A percentile compares a stretch with the other conserved stretches of the same genome.
Evolutionary conservation across 2,797 vertebrate genomes (phyloP).

Genomic region (Pantherophis alleghaniensis): DNA sequence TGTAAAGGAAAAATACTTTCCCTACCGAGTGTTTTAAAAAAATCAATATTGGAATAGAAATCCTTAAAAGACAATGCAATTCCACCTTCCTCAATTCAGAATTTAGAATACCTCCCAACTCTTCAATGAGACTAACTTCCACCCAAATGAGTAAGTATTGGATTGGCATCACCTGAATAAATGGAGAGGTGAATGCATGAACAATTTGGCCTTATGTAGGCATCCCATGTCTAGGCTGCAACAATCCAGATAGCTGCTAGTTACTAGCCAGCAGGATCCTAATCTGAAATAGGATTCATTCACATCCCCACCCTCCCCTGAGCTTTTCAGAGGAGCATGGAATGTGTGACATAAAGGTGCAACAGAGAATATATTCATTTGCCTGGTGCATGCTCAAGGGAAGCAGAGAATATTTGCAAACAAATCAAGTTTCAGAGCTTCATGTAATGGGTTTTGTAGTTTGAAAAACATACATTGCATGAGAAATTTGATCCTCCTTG

Average conservation of each 20-base stretch:
- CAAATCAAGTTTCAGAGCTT: neutral
- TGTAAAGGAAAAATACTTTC: neutral
- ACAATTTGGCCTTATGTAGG: neutral
- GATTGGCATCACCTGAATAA: neutral
- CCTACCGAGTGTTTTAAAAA: neutral
- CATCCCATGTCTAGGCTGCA: neutral
- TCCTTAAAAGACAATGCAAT: neutral
- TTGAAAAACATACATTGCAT: neutral
- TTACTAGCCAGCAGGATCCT: neutral
- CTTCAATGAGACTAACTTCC: neutral
- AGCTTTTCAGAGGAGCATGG: neutral
- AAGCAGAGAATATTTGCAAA: neutral
- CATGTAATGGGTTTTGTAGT: neutral
- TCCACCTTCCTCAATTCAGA: neutral
- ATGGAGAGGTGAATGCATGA: neutral
- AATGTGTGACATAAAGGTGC: neutral
- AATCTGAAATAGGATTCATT: neutral
- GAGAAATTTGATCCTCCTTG: neutral
- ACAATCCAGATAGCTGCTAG: neutral
- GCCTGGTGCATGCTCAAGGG: neutral
- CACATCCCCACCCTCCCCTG: no score
- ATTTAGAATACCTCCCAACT: neutral
- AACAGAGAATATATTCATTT: neutral
- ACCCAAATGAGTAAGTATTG: neutral
- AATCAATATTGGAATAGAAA: neutral